Base-by-base conservation (phyloP, 2,888 invertebrate genomes). In the Ceratothoa steindachneri region DNA sequence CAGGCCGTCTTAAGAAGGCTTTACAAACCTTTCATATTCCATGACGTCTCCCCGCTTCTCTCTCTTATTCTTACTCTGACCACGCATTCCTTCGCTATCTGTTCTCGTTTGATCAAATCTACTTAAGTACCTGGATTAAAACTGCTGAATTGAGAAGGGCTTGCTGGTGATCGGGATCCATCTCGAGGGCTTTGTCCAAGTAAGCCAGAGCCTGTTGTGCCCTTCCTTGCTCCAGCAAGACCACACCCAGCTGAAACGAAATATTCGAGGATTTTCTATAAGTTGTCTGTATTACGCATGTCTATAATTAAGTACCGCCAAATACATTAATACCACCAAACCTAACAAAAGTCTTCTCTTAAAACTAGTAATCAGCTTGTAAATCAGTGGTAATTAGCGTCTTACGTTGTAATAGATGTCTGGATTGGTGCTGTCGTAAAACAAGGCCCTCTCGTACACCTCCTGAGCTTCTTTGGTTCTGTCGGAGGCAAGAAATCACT, bases 131-230 rank as follows among this genome's bases (percentile, higher is more conserved):
- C 86, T 96, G 96, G 80, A 97, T 88, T 69, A 97, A 86, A 82
- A 97, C 95, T 30, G 97, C 97, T 0, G 97, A 97, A 86, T 97
- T 97, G 69, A 97, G 87, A 75, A 97, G 86, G 0, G 97, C 95
- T 84, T 95, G 95, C 83, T 95, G 93, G 83, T 97, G 97, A 81
- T 96, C 94, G 0, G 97, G 96, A 85, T 96, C 93, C 82, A 93
- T 87, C 83, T 93, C 92, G 68, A 97, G 86, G 0, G 97, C 97
- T 85, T 94, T 93, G 85, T 97, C 95, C 82, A 97, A 88, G 84
- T 95, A 94, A 0, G 93, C 92, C 72, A 95, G 86, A 0, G 97
- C 97, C 85, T 95, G 93, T 0, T 92, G 90, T 0, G 93, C 91
- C 84, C 95, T 93, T 60, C 93, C 93, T 86, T 95, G 93, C 84